phyloP scores from a whole-genome alignment of 1,140 invertebrate genomes.

The Drosophila rhopaloa region DNA sequence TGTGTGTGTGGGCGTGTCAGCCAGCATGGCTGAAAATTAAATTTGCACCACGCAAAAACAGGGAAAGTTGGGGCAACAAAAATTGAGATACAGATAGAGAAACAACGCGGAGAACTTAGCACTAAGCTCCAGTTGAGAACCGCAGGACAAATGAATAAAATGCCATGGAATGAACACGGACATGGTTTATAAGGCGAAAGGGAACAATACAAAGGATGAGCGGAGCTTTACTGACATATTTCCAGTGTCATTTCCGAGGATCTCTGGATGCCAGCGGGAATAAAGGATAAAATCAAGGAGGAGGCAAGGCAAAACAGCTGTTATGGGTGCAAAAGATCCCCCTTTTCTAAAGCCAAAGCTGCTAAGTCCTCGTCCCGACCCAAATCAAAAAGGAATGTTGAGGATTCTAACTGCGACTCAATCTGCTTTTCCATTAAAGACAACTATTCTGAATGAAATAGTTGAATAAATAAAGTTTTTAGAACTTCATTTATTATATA shows the following conservation, averaged over 20 bases:
- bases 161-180: slow-evolving; percentile 40
- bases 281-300: slow-evolving; percentile 15
- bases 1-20: slow-evolving; percentile 31
- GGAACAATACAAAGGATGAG: slow-evolving; percentile 51
- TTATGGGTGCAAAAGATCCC: neutral
- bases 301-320: slow-evolving; percentile 29
- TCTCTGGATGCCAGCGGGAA: slow-evolving; percentile 13
- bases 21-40: slow-evolving; percentile 50
- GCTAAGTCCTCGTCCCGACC: slow-evolving; percentile 75
- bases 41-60: slow-evolving; percentile 37
- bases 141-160: slow-evolving; percentile 79
- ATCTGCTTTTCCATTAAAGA: slow-evolving; percentile 26
- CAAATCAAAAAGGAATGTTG: slow-evolving; percentile 63
- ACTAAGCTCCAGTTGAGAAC: slow-evolving; percentile 62
- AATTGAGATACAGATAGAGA: slow-evolving; percentile 32
- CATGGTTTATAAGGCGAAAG: slow-evolving; percentile 12
- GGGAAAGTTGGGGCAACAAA: slow-evolving; percentile 13
- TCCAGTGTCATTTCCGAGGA: slow-evolving; percentile 67
- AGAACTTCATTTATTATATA: neutral
- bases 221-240: slow-evolving; percentile 66
- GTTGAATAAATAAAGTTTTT: neutral
- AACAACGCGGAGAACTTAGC: slow-evolving; percentile 21
- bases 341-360: slow-evolving; percentile 42
- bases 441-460: slow-evolving; percentile 5
- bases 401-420: slow-evolving; percentile 19